phyloP scores from a whole-genome alignment of 2,888 invertebrate genomes.

The Pyralis farinalis region DNA sequence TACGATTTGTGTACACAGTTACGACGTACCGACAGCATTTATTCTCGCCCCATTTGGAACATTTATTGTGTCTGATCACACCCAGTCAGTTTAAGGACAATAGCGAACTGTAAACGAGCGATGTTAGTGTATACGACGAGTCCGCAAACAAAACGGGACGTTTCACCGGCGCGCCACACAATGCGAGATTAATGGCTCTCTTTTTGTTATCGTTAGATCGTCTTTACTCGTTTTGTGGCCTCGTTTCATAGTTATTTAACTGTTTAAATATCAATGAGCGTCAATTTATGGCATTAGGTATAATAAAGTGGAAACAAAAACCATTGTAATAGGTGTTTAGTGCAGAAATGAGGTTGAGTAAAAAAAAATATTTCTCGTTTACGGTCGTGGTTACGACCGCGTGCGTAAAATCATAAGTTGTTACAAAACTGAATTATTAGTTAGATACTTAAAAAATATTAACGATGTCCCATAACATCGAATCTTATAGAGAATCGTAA shows the following conservation, averaged over 20 bases:
- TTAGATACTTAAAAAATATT: constrained; percentile 56
- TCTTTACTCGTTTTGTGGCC: constrained; percentile 72
- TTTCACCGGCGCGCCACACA: constrained; percentile 62
- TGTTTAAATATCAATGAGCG: constrained; percentile 65
- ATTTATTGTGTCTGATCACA: constrained; percentile 68
- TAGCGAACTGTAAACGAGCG: constrained; percentile 55
- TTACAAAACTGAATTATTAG: constrained; percentile 46
- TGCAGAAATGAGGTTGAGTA: constrained; percentile 22
- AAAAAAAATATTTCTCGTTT: constrained; percentile 6
- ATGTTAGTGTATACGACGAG: constrained; percentile 56
- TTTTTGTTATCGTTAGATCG: constrained; percentile 71
- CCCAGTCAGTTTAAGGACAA: constrained; percentile 71
- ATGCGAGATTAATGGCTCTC: constrained; percentile 74
- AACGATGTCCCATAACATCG: constrained; percentile 54
- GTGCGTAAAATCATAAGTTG: constrained; percentile 26
- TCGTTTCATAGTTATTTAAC: constrained; percentile 75
- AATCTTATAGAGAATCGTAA: constrained; percentile 62
- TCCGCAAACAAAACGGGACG: constrained; percentile 70
- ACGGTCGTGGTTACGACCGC: constrained; percentile 17
- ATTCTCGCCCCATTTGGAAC: constrained; percentile 65
- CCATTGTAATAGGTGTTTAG: constrained; percentile 21
- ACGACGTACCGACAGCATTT: constrained; percentile 56
- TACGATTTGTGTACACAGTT: constrained; percentile 64
- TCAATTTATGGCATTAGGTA: constrained; percentile 57
- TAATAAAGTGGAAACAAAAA: constrained; percentile 44